These are phyloP conservation scores for Cydia fagiglandana DNA, from an alignment of 1,140 invertebrate genomes.

Conservation along the genomic window DNA sequence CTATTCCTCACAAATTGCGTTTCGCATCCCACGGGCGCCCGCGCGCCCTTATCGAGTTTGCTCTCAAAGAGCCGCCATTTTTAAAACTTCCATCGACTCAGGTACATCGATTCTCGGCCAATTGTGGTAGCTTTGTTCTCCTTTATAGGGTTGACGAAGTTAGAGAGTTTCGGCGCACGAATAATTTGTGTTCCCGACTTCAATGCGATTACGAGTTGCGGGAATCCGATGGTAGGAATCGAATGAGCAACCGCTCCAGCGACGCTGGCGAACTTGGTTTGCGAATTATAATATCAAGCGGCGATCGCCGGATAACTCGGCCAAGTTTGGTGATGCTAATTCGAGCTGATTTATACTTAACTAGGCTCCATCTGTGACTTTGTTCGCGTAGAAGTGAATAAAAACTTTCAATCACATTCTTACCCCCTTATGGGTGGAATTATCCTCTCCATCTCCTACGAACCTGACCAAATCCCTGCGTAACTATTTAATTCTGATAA, in stretches of 20 bases:
- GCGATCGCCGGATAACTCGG: slow-evolving; percentile 34
- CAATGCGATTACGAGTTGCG: slow-evolving; percentile 67
- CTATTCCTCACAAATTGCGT: slow-evolving; percentile 73
- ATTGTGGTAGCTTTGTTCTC: slow-evolving; percentile 77
- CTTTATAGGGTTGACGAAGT: slow-evolving; percentile 76
- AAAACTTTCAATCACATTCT: no score
- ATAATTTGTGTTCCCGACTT: slow-evolving; percentile 74
- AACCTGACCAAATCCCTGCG: no score
- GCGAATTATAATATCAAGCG: slow-evolving; percentile 40
- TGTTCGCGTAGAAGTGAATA: no score
- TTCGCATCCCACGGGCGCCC: slow-evolving; percentile 72
- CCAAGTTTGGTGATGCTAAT: slow-evolving; percentile 32
- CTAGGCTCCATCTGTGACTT: no score
- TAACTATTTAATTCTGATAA: no score
- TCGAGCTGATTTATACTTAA: background rate
- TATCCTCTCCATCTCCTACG: no score
- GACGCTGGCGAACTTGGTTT: slow-evolving; percentile 39
- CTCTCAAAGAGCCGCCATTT: slow-evolving; percentile 76
- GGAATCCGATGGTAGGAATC: slow-evolving; percentile 64
- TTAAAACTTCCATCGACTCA: slow-evolving; percentile 76
- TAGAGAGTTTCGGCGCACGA: slow-evolving; percentile 73
- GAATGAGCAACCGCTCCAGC: slow-evolving; percentile 57
- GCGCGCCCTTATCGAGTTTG: slow-evolving; percentile 68
- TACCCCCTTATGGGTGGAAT: no score
- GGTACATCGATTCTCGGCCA: slow-evolving; percentile 66